These are phyloP conservation scores for Amphibalanus amphitrite DNA, from an alignment of 1,140 invertebrate species.

Conservation along the genomic window DNA sequence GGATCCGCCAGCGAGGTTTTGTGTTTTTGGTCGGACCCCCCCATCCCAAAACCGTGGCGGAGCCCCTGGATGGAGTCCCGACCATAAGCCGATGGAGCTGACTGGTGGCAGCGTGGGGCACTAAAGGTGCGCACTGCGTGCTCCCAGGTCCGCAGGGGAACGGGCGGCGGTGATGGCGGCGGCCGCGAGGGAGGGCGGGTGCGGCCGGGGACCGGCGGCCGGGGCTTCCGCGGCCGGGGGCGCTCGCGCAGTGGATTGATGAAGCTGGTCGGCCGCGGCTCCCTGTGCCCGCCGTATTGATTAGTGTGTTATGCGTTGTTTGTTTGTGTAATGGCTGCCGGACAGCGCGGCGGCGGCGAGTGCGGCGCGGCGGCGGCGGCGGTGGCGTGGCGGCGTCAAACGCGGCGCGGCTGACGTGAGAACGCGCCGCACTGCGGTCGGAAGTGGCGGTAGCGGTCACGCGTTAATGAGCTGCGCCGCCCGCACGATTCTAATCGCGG, in stretches of 20 bases:
- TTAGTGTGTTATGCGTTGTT: slow-evolving; percentile 1
- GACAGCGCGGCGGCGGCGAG: too few relatives aligned
- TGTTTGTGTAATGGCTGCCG: background rate
- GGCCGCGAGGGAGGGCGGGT: too few relatives aligned
- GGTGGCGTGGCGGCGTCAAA: background rate
- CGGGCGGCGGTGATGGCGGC: too few relatives aligned
- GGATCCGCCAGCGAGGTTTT: too few relatives aligned
- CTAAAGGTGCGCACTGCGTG: background rate
- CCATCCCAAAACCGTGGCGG: too few relatives aligned
- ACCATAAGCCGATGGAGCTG: background rate
- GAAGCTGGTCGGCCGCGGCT: too few relatives aligned
- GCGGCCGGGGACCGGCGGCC: too few relatives aligned
- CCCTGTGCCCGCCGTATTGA: background rate
- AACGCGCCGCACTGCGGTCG: background rate
- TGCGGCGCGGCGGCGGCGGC: too few relatives aligned
- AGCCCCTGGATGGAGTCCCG: background rate
- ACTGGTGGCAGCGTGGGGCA: background rate
- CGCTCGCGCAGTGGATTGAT: background rate
- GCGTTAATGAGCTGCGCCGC: background rate
- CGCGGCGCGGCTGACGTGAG: background rate
- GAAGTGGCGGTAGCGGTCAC: background rate
- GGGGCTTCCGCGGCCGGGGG: background rate
- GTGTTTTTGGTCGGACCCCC: too few relatives aligned
- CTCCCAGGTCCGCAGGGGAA: too few relatives aligned
- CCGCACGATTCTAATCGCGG: background rate